Base-by-base conservation (phyloP, 1,140 invertebrate genomes). In the Medauroidea extradentata region DNA sequence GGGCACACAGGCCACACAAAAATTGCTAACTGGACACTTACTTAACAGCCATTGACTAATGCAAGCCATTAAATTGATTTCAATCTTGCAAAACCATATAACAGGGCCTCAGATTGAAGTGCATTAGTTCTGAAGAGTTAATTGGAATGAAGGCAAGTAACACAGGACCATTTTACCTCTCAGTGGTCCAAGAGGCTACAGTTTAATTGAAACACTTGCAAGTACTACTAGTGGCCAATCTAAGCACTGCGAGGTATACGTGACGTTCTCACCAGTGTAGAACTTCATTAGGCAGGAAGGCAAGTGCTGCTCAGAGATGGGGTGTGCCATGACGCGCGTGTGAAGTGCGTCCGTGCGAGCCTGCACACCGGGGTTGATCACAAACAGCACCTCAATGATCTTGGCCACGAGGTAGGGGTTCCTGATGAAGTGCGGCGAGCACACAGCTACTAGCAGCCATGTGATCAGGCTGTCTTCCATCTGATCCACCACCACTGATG, bases 371-470 rank as follows among this genome's bases (percentile, higher is more conserved):
- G 96, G 87, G 71, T 93, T 94, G 61, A 97, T 87, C 13, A 95
- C 87, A 75, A 95, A 98, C 25, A 98, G 77, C 3, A 98, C 92
- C 79, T 98, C 96, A 14, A 98, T 86, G 43, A 94, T 84, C 79
- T 98, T 98, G 50, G 94, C 94, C 48, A 94, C 89, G 41, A 99
- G 82, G 73, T 98, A 98, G 0, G 96, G 96, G 82, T 98, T 98
- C 72, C 90, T 90, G 66, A 98, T 89, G 70, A 90, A 90, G 68
- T 93, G 85, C 19, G 92, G 90, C 54, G 89, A 87, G 78, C 95
- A 98, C 27, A 96, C 85, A 56, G 93, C 85, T 52, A 92, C 86
- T 27, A 98, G 75, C 2, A 98, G 75, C 86, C 94, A 93, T 13
- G 90, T 89, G 34, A 96, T 85, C 38, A 97, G 80, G 11, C 88